A percentile compares a stretch with the other conserved stretches of the same genome.
Conservation (phyloP, 1,140 invertebrate species). For the Drosophila athabasca region DNA sequence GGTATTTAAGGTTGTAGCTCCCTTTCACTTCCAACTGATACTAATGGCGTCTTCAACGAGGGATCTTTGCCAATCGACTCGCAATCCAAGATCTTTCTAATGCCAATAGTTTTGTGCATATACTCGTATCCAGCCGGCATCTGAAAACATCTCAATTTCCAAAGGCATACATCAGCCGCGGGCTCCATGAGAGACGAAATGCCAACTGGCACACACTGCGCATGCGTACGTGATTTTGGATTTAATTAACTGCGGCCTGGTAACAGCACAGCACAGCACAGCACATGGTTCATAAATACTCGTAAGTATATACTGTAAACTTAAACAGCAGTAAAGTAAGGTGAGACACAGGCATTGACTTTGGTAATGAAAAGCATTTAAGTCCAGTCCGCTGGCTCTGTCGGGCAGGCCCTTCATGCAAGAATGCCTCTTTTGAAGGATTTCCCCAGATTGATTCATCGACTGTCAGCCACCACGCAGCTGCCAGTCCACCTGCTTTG, state of each 20-base stretch:
- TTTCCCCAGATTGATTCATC: conserved; percentile 11
- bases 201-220: conserved; percentile 34
- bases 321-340: conserved; percentile 27
- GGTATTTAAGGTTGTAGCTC: conserved; percentile 19
- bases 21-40: conserved; percentile 64
- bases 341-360: conserved; percentile 61
- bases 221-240: conserved; percentile 64
- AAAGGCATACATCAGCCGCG: conserved; percentile 17
- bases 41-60: conserved; percentile 32
- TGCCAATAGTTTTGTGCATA: conserved; percentile 26
- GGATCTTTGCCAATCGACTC: conserved; percentile 21
- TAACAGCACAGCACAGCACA: conserved; percentile 21
- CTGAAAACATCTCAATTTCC: conserved; percentile 60
- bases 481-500: background rate
- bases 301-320: background rate
- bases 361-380: conserved; percentile 65
- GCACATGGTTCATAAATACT: background rate
- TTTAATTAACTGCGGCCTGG: conserved; percentile 57
- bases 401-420: conserved; percentile 64
- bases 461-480: conserved; percentile 1
- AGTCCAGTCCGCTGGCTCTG: conserved; percentile 14
- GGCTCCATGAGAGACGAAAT: conserved; percentile 35
- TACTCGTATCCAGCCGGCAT: background rate
- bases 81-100: conserved; percentile 37
- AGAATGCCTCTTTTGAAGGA: conserved; percentile 67